phyloP scores from a whole-genome alignment of 2,113 vertebrate genomes.

The Strix aluco region DNA sequence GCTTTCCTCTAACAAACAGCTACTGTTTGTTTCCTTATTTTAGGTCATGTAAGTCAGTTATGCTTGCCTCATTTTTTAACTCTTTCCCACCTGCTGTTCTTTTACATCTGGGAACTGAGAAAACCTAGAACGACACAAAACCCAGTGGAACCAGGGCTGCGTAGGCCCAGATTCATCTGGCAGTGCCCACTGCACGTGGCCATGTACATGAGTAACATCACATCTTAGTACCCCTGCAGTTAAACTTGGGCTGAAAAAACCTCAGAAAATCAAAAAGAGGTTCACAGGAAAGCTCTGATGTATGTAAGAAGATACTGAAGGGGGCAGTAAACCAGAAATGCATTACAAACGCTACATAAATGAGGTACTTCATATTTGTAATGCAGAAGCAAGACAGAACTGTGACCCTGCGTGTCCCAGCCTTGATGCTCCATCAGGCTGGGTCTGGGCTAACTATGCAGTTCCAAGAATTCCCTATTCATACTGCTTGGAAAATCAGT shows the following conservation, averaged over 20 bases:
- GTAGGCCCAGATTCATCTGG: not conserved
- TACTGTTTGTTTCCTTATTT: not conserved
- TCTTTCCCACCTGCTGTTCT: not conserved
- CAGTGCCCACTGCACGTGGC: fast-evolving
- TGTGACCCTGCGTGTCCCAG: not conserved
- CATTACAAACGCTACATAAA: not conserved
- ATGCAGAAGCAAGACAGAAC: not conserved
- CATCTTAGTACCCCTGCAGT: too few relatives aligned
- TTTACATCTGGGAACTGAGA: not conserved
- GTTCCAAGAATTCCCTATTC: not conserved
- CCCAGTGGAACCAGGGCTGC: not conserved
- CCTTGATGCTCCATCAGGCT: not conserved
- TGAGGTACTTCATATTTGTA: not conserved
- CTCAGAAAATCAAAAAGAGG: not conserved
- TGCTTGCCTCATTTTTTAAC: not conserved
- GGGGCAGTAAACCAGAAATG: not conserved
- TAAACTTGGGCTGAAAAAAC: not conserved
- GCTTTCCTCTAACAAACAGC: not conserved
- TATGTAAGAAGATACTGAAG: not conserved
- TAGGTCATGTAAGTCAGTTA: not conserved
- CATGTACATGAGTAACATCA: fast-evolving
- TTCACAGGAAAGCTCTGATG: not conserved
- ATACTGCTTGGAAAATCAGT: not conserved
- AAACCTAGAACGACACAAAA: fast-evolving
- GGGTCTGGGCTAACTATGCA: not conserved